Evolutionary conservation across 2,797 vertebrate species (phyloP).

Genomic region (Zalophus californianus): DNA sequence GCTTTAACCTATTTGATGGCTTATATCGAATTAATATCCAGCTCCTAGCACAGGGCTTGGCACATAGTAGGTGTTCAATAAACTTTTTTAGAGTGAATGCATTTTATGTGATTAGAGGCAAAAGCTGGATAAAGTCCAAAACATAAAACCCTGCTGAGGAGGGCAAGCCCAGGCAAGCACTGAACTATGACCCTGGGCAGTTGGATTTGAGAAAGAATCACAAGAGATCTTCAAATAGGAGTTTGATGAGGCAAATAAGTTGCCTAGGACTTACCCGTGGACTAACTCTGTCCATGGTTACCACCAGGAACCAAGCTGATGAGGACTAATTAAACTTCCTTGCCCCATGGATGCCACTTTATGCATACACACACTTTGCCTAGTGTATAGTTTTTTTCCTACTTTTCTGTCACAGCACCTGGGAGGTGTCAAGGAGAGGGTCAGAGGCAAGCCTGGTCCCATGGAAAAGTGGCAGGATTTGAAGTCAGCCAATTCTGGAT

Average conservation of each 20-base stretch:
- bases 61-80: not conserved
- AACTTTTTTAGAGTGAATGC: not conserved
- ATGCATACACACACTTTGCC: not conserved
- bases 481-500: not conserved
- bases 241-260: not conserved
- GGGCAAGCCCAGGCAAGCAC: not conserved
- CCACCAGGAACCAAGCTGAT: not conserved
- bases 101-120: not conserved
- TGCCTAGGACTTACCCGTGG: not conserved
- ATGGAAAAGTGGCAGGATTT: not conserved
- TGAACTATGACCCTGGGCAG: not conserved
- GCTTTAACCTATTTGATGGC: not conserved
- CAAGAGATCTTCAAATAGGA: not conserved
- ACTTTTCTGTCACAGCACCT: not conserved
- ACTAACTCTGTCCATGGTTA: not conserved
- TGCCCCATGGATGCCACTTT: fast-evolving
- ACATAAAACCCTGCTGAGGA: fast-evolving
- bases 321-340: not conserved
- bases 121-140: not conserved
- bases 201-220: constrained; percentile 1
- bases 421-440: not conserved
- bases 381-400: not conserved
- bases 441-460: not conserved
- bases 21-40: not conserved
- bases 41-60: not conserved